Conservation (phyloP, 2,888 invertebrate genomes). For the Apotomis capreana region DNA sequence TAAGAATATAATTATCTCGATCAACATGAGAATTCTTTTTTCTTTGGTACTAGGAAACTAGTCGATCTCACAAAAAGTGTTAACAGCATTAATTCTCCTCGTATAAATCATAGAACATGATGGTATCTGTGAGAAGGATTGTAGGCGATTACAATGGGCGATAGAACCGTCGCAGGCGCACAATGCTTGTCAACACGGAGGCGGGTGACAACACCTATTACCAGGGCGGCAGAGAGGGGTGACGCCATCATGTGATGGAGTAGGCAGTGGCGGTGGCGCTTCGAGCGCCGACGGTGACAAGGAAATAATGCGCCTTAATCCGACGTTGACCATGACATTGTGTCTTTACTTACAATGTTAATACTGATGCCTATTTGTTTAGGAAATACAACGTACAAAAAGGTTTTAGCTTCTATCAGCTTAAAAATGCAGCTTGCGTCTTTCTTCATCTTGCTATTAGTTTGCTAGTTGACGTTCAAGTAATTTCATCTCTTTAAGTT, state of each 20-base stretch:
- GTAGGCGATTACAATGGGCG: conserved; percentile 44
- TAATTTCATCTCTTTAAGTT: too few species aligned
- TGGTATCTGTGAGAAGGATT: conserved; percentile 40
- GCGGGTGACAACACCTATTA: conserved; percentile 14
- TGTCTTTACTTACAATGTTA: background rate
- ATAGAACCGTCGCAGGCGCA: conserved; percentile 49
- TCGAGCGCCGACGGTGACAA: background rate
- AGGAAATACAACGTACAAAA: background rate
- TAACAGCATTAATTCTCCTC: conserved; percentile 23
- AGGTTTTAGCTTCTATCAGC: too few species aligned
- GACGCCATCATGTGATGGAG: background rate
- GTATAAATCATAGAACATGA: conserved; percentile 35
- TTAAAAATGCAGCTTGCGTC: too few species aligned
- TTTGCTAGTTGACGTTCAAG: too few species aligned
- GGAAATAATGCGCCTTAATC: background rate
- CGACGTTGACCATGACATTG: conserved; percentile 5
- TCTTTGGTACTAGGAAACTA: background rate
- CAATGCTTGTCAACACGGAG: conserved; percentile 72
- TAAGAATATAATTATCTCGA: too few species aligned
- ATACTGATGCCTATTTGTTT: too few species aligned
- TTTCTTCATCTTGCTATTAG: too few species aligned
- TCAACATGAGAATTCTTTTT: background rate
- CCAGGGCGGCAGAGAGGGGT: conserved; percentile 3
- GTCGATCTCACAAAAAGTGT: conserved; percentile 8
- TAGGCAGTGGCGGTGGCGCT: background rate